Conservation (phyloP, 92 coral and sea anemone species). For the Montipora capitata region DNA sequence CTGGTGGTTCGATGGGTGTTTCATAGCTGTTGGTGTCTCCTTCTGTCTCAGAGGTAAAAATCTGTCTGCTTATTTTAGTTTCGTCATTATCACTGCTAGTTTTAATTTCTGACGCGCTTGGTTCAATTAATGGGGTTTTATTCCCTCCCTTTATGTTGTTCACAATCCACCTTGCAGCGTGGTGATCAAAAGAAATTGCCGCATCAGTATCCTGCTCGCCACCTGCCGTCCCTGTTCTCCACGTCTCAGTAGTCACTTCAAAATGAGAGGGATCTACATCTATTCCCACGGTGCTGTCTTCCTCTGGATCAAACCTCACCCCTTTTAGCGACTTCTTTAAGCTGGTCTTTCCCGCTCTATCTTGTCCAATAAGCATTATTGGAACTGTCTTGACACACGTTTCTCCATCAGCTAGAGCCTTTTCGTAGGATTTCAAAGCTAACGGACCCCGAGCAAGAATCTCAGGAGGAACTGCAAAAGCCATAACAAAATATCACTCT, state of each 20-base stretch:
- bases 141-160: background rate
- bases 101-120: background rate
- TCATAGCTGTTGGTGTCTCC: background rate
- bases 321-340: background rate
- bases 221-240: slow-evolving; percentile 38
- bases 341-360: background rate
- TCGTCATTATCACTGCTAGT: background rate
- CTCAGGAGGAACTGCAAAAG: background rate
- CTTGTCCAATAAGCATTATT: background rate
- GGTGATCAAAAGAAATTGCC: background rate
- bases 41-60: background rate
- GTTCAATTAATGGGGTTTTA: background rate
- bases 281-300: background rate
- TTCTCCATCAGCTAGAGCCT: background rate
- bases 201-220: background rate
- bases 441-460: background rate
- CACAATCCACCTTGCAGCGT: slow-evolving; percentile 26
- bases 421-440: background rate
- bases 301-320: background rate
- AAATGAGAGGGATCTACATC: background rate
- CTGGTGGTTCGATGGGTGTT: background rate
- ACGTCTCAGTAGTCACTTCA: slow-evolving; percentile 13
- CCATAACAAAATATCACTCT: background rate
- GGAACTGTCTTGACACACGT: background rate
- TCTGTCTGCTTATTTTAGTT: background rate